Base-by-base conservation (phyloP, 2,888 invertebrate species). In the Cylindroiulus punctatus region DNA sequence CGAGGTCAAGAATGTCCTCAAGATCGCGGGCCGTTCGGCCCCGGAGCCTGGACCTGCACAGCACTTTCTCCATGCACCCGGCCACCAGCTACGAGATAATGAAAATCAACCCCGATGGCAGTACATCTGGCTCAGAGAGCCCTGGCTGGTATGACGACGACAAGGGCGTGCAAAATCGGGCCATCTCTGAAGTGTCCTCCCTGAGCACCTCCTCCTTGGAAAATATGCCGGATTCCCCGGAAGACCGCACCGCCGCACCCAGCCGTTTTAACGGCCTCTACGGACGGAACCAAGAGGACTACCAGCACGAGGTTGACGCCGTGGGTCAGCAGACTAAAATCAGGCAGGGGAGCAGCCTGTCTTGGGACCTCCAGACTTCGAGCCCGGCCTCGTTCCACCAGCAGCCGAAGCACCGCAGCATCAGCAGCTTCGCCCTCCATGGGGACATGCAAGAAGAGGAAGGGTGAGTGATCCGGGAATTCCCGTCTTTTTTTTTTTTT, bases 161-260 rank as follows among this genome's bases (percentile, higher is more conserved):
- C n/a, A 44, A 83, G 22, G 83, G 83, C 19, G 83, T 83, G 10
- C 36, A 65, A 26, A 85, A 65, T 76, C 30, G 65, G 17, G 85
- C 65, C 57, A 36, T 65, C 36, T 85, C 85, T 19, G 85, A 85
- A 19, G 65, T 85, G 10, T 85, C 85, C 22, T 85, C 85, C 3
- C 40, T 85, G 36, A 85, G 36, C n/a, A 42, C 84, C n/a, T 85
- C 85, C 19, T 65, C 57, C 5, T 14, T 47, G 30, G 85, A 85
- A 19, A 30, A 52, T 10, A n/a, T 85, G 30, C 36, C 85, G 8
- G 83, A 42, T 10, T 42, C 83, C 36, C 83, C 83, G 4, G 83
- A 83, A 0, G 44, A 83, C 12, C 76, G 76, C 12, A 30, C 30
- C 8, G 30, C 30, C 1, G 76, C 76, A 12, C 12, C 76, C 12